Conservation (phyloP, 2,113 vertebrate genomes). For the Casuarius casuarius region DNA sequence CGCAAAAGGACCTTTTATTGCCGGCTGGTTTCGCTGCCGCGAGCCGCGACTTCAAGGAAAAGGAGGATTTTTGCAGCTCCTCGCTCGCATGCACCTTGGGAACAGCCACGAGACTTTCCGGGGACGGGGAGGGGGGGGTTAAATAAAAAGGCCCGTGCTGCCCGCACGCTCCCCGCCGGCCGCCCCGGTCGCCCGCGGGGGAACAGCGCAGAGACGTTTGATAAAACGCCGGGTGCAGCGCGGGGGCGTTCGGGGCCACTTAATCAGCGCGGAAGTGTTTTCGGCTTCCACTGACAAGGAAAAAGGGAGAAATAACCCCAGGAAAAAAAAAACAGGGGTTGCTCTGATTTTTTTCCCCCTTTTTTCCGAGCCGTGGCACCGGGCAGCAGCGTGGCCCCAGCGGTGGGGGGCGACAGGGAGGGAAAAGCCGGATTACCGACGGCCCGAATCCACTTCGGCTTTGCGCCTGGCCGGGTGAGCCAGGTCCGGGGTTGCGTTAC, state of each 20-base stretch:
- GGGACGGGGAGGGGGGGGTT: no score
- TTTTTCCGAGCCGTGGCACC: no score
- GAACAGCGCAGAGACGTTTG: not conserved
- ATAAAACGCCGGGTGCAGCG: not conserved
- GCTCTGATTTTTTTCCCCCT: accelerated
- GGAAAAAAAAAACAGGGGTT: not conserved
- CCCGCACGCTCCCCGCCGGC: not conserved
- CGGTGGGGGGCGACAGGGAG: no score
- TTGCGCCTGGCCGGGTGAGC: not conserved
- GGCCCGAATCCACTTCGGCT: no score
- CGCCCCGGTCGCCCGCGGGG: no score
- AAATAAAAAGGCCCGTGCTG: no score
- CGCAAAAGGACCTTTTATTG: no score
- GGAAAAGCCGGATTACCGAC: no score
- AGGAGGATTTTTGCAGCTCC: not conserved
- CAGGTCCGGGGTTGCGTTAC: accelerated
- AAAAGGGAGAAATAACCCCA: not conserved
- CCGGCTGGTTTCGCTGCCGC: not conserved
- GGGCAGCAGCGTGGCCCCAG: no score
- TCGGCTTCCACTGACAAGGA: not conserved
- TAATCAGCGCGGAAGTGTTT: accelerated
- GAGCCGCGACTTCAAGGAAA: not conserved
- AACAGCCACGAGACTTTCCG: accelerated
- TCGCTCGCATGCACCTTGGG: not conserved
- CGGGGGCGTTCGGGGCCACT: accelerated